phyloP scores from a whole-genome alignment of 2,888 invertebrate species.

The Ectemnius continuus region DNA sequence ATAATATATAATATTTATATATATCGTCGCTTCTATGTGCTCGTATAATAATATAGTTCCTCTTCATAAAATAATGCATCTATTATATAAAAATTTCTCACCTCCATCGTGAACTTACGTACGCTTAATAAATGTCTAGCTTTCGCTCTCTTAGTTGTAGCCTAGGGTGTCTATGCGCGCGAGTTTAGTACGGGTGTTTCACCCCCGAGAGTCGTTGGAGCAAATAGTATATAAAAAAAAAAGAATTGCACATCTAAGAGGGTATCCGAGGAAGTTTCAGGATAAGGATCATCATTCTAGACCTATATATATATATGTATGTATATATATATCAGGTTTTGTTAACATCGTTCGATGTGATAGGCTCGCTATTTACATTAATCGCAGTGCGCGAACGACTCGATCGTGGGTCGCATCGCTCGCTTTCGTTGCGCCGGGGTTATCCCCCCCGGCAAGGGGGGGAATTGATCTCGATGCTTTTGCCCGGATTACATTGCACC shows the following conservation, averaged over 20 bases:
- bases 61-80: slow-evolving; percentile 75
- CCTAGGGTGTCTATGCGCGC: slow-evolving; percentile 39
- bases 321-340: slow-evolving; percentile 43
- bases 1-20: slow-evolving; percentile 62
- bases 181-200: slow-evolving; percentile 13
- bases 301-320: slow-evolving; percentile 48
- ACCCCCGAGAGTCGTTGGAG: slow-evolving; percentile 27
- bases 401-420: slow-evolving; percentile 14
- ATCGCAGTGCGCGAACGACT: not conserved
- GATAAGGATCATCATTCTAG: slow-evolving; percentile 17
- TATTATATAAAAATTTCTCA: slow-evolving; percentile 71
- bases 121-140: slow-evolving; percentile 48
- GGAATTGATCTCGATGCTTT: not conserved
- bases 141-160: slow-evolving; percentile 29
- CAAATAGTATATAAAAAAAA: slow-evolving; percentile 25
- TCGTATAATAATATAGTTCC: slow-evolving; percentile 70
- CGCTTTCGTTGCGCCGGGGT: slow-evolving; percentile 1
- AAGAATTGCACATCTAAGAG: slow-evolving; percentile 59
- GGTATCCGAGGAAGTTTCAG: slow-evolving; percentile 9
- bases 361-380: slow-evolving; percentile 37
- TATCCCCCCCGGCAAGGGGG: not conserved
- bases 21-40: slow-evolving; percentile 52
- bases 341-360: slow-evolving; percentile 54
- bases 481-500: not conserved
- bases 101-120: slow-evolving; percentile 51